Evolutionary conservation across 2,113 vertebrate genomes (phyloP), one percentile per base, ranked within the genome.

Genomic region (Strigops habroptila): DNA sequence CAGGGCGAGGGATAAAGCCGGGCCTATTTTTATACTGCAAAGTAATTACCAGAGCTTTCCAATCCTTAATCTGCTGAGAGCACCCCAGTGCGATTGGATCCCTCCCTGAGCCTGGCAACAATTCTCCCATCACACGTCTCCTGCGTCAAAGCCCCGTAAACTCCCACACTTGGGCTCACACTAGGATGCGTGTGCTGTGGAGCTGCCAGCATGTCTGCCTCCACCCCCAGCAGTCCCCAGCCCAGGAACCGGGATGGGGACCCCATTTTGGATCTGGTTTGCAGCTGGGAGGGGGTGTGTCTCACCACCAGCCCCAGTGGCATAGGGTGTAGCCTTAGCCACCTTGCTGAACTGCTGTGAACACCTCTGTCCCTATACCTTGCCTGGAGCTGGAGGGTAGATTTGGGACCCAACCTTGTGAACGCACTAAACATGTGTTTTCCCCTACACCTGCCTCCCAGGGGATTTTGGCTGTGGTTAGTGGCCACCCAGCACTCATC

Each of bases 31-130:
- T 97, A 86, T 77, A 60, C 95, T 67, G 79, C 94, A 95, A 84
- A 97, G 90, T 96, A 96, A 97, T 97, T 97, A 95, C 96, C 81
- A 87, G 88, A 78, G 95, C 93, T 82, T 95, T 95, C 94, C 95
- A 88, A 70, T 91, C 86, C 93, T 94, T 96, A 97, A 97, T 96
- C 95, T 92, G 90, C 83, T 0, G 55, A 95, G 90, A 92, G 93
- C 86, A 91, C 91, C 91, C 92, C 8, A 4, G 74, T 53, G 88
- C 1, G 93, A 96, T 95, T 95, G 95, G 94, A 92, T 95, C 77
- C 91, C 70, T 95, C 94, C 84, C 81, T 1, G 16, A 95, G 92
- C 92, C 93, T 93, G 94, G 93, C 88, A 94, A 92, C 88, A 94
- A 51, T 93, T 94, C 93, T 76, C 46, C 86, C 89, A 79, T 90